Evolutionary conservation across 2,888 invertebrate genomes (phyloP), one percentile per base, ranked within the genome.

Genomic region (Mantis religiosa): DNA sequence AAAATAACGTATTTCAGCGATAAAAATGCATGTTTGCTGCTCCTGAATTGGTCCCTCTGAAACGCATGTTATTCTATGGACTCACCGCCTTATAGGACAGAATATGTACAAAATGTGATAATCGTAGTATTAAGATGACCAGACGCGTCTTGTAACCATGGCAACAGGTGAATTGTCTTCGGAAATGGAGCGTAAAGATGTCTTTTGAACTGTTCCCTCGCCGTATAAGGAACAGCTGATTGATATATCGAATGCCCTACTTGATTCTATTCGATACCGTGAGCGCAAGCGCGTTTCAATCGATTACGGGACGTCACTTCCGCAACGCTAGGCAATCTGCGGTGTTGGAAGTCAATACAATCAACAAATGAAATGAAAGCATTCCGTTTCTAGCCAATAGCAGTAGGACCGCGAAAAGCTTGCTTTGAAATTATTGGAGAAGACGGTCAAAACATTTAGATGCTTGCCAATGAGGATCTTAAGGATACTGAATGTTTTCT

Each of bases 181-280:
- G 89, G 90, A 89, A 90, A 90, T 90, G 89, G 87, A 89, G 90
- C 89, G 90, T 90, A 89, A 90, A 90, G 89, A 90, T 87, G 89
- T 89, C 89, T 90, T 90, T 90, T 89, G 87, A 89, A 90, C 89
- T 89, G 89, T 89, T 90, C 90, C 90, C 90, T 90, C 89, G 81
- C 89, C 90, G 88, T 90, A 90, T 88, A 90, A 89, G 90, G 89
- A 90, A 91, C 90, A 90, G 90, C 90, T 91, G 91, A 91, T 91
- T 91, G 90, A 91, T 90, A 91, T 90, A 91, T 91, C 90, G 90
- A 90, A 90, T 90, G 88, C 89, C 89, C 87, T 87, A 82, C 83
- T 87, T 84, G 87, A 54, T 83, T 83, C 84, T 34, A 47, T 88
- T 83, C 84, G 86, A 84, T 87, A 86, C 34, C 28, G 27, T 87